Base-by-base conservation (phyloP, 2,113 vertebrate genomes). In the Erpornis zantholeuca region DNA sequence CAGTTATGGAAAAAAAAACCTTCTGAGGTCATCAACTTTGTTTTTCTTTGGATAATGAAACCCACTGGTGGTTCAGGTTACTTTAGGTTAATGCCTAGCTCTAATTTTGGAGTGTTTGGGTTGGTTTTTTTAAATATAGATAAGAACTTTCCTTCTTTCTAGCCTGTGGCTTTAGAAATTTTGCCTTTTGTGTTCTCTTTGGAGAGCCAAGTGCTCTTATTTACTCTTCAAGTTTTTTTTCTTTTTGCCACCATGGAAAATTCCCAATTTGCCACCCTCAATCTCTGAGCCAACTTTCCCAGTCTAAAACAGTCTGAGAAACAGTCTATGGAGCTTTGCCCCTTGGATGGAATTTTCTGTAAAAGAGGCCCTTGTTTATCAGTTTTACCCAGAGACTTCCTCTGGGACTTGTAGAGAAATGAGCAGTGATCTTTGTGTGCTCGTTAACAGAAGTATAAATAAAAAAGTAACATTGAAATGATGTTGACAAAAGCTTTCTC, bases 401-500 rank as follows among this genome's bases (percentile, higher is more conserved):
- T 63, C 2, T 75, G 77, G 56, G 78, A 75, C 33, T 79, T 85
- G 0, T 1, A 15, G 49, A 69, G 77, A 44, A 86, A 56, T 24
- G 22, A 93, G 40, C 3, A 1, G 68, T 33, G 72, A 71, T 93
- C 47, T 66, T 42, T 63, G 18, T 13, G 8, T 91, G 47, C 69
- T 64, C 25, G 7, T 88, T 64, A 89, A 38, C 35, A 64, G 69
- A 63, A 66, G 17, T 53, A 56, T 70, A 86, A 97, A 88, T 83
- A 76, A 95, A 60, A 89, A 90, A 45, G 70, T 73, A 81, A 28
- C 54, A 87, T 50, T 57, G 61, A 88, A 85, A 64, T 93, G 15
- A 19, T 83, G 73, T 92, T 97, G 86, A 77, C 57, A 73, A 23
- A 93, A 82, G 49, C 76, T 94, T 92, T 85, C 52, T 97, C 81